Conservation (phyloP, 2,888 invertebrate genomes). For the Nymphalis c-album region DNA sequence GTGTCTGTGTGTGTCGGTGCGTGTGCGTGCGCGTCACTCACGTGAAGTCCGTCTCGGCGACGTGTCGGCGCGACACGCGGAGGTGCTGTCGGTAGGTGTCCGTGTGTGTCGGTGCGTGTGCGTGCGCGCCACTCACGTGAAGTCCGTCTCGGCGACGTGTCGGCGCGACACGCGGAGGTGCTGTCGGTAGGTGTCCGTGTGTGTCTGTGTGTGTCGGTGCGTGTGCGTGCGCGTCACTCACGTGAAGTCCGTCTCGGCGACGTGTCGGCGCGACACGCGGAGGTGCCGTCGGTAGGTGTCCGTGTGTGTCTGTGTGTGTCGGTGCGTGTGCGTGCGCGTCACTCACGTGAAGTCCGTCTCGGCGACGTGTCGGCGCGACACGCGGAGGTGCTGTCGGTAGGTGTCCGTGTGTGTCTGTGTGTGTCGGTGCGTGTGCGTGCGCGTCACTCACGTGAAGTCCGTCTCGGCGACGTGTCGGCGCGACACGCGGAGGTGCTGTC, state of each 20-base stretch:
- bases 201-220: not conserved
- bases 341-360: constrained; percentile 66
- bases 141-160: constrained; percentile 67
- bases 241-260: constrained; percentile 67
- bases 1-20: not conserved
- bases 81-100: constrained; percentile 67
- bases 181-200: constrained; percentile 66
- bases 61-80: constrained; percentile 58
- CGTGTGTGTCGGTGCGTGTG: not conserved
- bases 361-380: constrained; percentile 61
- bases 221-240: constrained; percentile 35
- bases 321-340: not conserved
- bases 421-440: not conserved
- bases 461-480: constrained; percentile 62
- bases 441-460: constrained; percentile 59
- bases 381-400: constrained; percentile 62
- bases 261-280: constrained; percentile 58
- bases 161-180: constrained; percentile 59
- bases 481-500: constrained; percentile 64
- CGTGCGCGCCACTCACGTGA: constrained; percentile 49
- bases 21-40: constrained; percentile 35
- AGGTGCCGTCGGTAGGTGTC: constrained; percentile 69
- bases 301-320: not conserved
- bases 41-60: constrained; percentile 67
- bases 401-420: constrained; percentile 47